Evolutionary conservation across 2,888 invertebrate genomes (phyloP).

Genomic region (Andrena haemorrhoa): DNA sequence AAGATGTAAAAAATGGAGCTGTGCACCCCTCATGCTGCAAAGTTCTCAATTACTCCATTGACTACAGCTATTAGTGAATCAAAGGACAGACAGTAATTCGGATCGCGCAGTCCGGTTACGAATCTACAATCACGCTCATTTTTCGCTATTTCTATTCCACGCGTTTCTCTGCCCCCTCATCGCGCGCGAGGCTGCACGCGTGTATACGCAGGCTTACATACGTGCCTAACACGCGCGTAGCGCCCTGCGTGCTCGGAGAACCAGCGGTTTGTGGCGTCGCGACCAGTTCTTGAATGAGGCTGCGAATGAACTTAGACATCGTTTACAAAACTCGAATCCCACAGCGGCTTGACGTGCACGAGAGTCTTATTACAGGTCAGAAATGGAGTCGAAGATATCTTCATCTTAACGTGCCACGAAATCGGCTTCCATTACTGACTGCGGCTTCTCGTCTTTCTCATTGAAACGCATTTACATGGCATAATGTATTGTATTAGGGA

Average conservation of each 20-base stretch:
- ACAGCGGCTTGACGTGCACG: conserved; percentile 32
- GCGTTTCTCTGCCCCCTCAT: conserved; percentile 39
- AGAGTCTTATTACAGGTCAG: conserved; percentile 29
- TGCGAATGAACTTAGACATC: conserved; percentile 62
- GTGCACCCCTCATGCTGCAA: no score
- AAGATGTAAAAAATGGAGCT: no score
- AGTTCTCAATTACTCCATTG: no score
- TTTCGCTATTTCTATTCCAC: conserved; percentile 55
- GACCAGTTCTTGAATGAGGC: conserved; percentile 72
- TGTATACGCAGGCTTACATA: background rate
- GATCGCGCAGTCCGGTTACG: conserved; percentile 25
- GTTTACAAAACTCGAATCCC: conserved; percentile 65
- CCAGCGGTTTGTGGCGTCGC: conserved; percentile 65
- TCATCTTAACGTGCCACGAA: background rate
- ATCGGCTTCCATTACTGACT: no score
- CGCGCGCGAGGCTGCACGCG: background rate
- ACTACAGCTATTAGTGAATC: background rate
- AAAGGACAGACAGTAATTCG: conserved; percentile 9
- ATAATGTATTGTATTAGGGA: no score
- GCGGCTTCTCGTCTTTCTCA: no score
- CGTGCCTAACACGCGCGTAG: background rate
- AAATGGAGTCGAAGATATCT: conserved; percentile 26
- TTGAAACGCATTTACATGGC: no score
- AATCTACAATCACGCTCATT: conserved; percentile 33
- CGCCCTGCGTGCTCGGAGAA: conserved; percentile 38